Evolutionary conservation across 2,888 invertebrate genomes (phyloP), one percentile per base, ranked within the genome.

Genomic region (Macroteleia sp.): DNA sequence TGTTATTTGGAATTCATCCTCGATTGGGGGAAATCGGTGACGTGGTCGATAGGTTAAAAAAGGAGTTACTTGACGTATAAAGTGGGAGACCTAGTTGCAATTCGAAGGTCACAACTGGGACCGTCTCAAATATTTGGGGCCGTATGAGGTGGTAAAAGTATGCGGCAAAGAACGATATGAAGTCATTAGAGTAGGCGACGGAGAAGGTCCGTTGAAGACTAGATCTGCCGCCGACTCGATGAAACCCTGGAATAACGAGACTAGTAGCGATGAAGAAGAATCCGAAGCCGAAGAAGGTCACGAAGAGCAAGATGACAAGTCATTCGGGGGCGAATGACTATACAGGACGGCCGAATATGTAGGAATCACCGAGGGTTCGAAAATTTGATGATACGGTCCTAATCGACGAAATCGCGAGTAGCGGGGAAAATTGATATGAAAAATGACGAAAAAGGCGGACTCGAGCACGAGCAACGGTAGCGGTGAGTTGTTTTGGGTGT

Each of bases 331-430:
- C 42, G 22, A 42, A 42, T 42, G 22, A 42, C 42, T 8, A 1
- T 8, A 2, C 42, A 42, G 42, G 42, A 42, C 42, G 42, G 42
- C 42, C 42, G 41, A 41, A 32, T 32, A 10, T 32, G 10, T 32
- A n/a, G 32, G 32, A n/a, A 32, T 9, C 8, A 32, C 25, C n/a
- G n/a, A 32, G 32, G 32, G 32, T 2, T 6, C 10, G 5, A 32
- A 10, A 10, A 10, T 10, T 10, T 9, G 2, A 32, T 10, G 32
- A 32, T 32, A 32, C 32, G 25, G 25, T 25, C 25, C 25, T 25
- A 6, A 25, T 25, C 6, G 25, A 25, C 25, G n/a, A n/a, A n/a
- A n/a, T n/a, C n/a, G n/a, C n/a, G n/a, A n/a, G n/a, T n/a, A n/a
- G n/a, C 25, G 25, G 6, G 3, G 6, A 25, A 6, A 6, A 25